Evolutionary conservation across 1,140 invertebrate genomes (phyloP), one percentile per base, ranked within the genome.

Genomic region (Formica selysi): DNA sequence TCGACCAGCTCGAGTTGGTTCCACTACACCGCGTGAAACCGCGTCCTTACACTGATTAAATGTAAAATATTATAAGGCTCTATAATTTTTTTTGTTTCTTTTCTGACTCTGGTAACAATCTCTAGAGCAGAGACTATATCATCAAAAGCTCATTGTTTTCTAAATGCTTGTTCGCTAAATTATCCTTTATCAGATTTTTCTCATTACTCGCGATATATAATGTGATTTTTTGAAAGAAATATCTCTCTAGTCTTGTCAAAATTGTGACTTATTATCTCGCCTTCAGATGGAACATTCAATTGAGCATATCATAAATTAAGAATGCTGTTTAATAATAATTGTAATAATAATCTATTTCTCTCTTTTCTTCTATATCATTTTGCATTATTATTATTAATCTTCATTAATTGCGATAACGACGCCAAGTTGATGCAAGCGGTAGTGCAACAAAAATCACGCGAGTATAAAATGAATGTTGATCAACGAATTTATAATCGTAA

Each of bases 11-110:
- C 6, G n/a, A 71, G 29, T 81, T 59, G 11, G 16, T 74, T 74
- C 29, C 54, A 74, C 26, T 26, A 44, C 6, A 36, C 7, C 41
- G 10, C 7, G n/a, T 36, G 62, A 67, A 79, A 68, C 16, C 32
- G 44, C 29, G 26, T 67, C 76, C 76, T 74, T 86, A 78, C 5
- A 32, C 51, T 86, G 57, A 73, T 71, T 71, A 71, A 70, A 79
- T 86, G 57, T 71, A 38, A 78, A 62, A 83, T 41, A 80, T 70
- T 70, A 80, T 13, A 83, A 80, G 87, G 64, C 54, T 76, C 61
- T 87, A 84, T 67, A 2, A 0, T 44, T 29, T 48, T 51, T 51
- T 71, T 80, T 80, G 62, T 76, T 78, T 71, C 38, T 10, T 83
- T 68, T 83, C 79, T 74, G 70, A 67, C 78, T 73, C 65, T 62